phyloP scores from a whole-genome alignment of 1,140 invertebrate species.

The Nylanderia fulva region DNA sequence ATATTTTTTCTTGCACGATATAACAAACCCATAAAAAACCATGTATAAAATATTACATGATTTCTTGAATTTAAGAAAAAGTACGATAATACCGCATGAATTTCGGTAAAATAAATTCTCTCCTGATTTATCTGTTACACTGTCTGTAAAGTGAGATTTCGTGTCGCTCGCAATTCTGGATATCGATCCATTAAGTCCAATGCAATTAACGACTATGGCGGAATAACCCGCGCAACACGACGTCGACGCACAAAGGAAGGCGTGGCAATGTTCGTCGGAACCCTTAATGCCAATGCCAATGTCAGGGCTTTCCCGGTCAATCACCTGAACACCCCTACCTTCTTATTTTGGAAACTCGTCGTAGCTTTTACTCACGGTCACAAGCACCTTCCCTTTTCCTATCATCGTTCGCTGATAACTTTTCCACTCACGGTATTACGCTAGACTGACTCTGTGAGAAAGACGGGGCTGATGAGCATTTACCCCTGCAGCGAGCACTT shows the following conservation, averaged over 20 bases:
- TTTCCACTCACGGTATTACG: constrained; percentile 39
- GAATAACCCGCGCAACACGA: constrained; percentile 35
- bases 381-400: too few species aligned
- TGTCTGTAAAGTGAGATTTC: constrained; percentile 1
- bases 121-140: neutral
- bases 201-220: constrained; percentile 56
- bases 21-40: neutral
- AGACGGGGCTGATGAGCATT: neutral
- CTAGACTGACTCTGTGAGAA: neutral
- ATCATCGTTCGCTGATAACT: constrained; percentile 34
- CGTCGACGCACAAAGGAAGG: constrained; percentile 69
- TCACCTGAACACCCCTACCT: constrained; percentile 60
- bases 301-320: constrained; percentile 80
- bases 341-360: neutral
- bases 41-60: neutral
- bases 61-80: neutral
- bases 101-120: neutral
- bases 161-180: constrained; percentile 19
- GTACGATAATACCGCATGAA: neutral
- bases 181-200: constrained; percentile 52
- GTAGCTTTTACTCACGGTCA: neutral
- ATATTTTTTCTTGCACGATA: neutral
- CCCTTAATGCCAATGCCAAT: constrained; percentile 82
- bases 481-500: constrained; percentile 36
- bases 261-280: constrained; percentile 79